Evolutionary conservation across 2,888 invertebrate genomes (phyloP).

Genomic region (Synanthedon vespiformis): DNA sequence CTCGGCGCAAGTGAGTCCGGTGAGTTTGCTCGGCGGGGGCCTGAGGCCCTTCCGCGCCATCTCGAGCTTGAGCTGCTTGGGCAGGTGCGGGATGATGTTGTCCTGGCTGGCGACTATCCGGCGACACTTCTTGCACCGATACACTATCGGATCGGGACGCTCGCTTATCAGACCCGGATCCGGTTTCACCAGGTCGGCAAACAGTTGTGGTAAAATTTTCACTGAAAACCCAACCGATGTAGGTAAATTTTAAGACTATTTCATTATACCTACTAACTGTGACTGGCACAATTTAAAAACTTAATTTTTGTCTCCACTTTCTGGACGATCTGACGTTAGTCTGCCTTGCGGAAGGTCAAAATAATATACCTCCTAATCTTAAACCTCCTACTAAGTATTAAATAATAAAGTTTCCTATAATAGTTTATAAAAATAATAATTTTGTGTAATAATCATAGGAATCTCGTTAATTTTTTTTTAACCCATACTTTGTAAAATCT

Average conservation of each 20-base stretch:
- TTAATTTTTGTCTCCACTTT: no score
- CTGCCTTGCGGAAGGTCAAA: no score
- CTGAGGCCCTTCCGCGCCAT: slow-evolving; percentile 22
- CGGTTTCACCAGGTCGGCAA: slow-evolving; percentile 80
- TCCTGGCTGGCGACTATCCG: slow-evolving; percentile 84
- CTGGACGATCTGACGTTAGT: no score
- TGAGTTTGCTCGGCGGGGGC: slow-evolving; percentile 48
- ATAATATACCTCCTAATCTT: no score
- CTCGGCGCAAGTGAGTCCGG: slow-evolving; percentile 40
- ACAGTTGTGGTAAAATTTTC: slow-evolving; percentile 84
- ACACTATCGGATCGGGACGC: slow-evolving; percentile 85
- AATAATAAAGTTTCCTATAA: no score
- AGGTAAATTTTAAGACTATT: slow-evolving; percentile 1
- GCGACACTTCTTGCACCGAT: slow-evolving; percentile 85
- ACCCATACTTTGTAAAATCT: no score
- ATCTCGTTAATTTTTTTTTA: no score
- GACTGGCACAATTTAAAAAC: no score
- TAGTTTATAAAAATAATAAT: no score
- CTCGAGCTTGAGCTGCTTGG: slow-evolving; percentile 23
- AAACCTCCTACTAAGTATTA: no score
- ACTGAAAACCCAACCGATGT: slow-evolving; percentile 47
- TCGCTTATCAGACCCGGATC: slow-evolving; percentile 83
- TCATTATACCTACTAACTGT: no score
- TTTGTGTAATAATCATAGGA: no score
- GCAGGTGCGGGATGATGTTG: slow-evolving; percentile 81